Conservation (phyloP, 1,140 invertebrate genomes). For the Drosophila pachea region DNA sequence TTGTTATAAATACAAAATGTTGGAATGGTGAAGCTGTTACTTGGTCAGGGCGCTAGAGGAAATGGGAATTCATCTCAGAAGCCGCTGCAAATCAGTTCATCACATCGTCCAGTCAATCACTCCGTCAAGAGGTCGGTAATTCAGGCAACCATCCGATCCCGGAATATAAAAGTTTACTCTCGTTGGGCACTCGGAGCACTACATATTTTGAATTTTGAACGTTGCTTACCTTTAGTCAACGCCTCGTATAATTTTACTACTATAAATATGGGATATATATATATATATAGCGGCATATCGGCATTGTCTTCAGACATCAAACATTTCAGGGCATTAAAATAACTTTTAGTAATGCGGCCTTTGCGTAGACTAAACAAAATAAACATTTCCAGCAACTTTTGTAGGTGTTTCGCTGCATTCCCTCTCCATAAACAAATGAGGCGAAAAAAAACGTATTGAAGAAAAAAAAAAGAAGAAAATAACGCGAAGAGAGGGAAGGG, state of each 20-base stretch:
- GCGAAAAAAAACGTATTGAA: constrained; percentile 43
- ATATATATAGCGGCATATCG: constrained; percentile 6
- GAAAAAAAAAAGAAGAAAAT: constrained; percentile 13
- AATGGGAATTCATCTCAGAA: no score
- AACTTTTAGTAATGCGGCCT: constrained; percentile 72
- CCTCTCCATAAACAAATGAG: constrained; percentile 63
- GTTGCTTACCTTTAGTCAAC: constrained; percentile 65
- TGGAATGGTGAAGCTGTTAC: no score
- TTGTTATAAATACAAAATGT: no score
- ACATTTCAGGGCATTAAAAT: constrained; percentile 69
- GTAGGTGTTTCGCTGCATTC: constrained; percentile 48
- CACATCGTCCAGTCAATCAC: no score
- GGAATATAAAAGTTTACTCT: no score
- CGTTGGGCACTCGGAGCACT: no score
- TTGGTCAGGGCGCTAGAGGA: no score
- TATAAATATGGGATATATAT: constrained; percentile 2
- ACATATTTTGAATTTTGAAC: constrained; percentile 6
- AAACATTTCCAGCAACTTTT: constrained; percentile 57
- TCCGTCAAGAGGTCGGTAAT: no score
- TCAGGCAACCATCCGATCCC: no score
- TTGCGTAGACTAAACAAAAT: constrained; percentile 76
- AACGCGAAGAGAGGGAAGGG: constrained; percentile 24
- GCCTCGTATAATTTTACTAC: constrained; percentile 69
- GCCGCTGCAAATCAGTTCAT: no score
- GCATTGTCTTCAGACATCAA: constrained; percentile 61